Base-by-base conservation (phyloP, 2,113 vertebrate species). In the Spea multiplicata region DNA sequence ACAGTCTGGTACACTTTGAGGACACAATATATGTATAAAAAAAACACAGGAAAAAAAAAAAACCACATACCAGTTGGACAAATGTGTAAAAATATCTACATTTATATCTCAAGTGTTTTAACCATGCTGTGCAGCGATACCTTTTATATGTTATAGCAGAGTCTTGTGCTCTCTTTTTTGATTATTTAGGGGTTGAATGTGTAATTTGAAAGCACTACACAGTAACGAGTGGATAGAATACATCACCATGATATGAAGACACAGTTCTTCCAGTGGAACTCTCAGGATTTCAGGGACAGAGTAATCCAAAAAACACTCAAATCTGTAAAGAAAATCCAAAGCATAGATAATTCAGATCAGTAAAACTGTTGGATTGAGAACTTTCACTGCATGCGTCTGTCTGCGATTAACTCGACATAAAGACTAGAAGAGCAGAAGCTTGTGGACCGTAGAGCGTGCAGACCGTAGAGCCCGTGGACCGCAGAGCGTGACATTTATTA, bases 241-340 rank as follows among this genome's bases (percentile, higher is more conserved):
- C 0, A 13, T n/a, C 93, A 99, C 96, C 97, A 99, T 98, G 71
- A 98, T 93, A 78, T 99, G 97, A 86, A 99, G 96, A 83, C 97
- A 99, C 69, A 99, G 90, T 79, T 99, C 97, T 79, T 99, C 97
- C 84, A 99, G 89, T 48, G 97, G 97, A 72, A 99, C 96, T 12
- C 97, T 92, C 0, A 99, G 44, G 81, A 99, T 99, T 90, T 99
- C 97, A 81, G 97, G 97, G 81, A 98, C 91, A 48, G 97, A 95
- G 53, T 98, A 99, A n/a, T 98, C 95, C 89, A 94, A 90, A 84
- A 99, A 99, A 74, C 90, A 86, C 84, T 95, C 86, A 86, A 97
- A 99, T 81, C 97, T 99, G 81, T 14, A 88, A 84, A 30, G 84
- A 79, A 52, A 78, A n/a, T 44, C 44, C 10, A 74, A 45, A 66